Evolutionary conservation across 2,797 vertebrate species (phyloP).

Genomic region (Spheniscus humboldti): DNA sequence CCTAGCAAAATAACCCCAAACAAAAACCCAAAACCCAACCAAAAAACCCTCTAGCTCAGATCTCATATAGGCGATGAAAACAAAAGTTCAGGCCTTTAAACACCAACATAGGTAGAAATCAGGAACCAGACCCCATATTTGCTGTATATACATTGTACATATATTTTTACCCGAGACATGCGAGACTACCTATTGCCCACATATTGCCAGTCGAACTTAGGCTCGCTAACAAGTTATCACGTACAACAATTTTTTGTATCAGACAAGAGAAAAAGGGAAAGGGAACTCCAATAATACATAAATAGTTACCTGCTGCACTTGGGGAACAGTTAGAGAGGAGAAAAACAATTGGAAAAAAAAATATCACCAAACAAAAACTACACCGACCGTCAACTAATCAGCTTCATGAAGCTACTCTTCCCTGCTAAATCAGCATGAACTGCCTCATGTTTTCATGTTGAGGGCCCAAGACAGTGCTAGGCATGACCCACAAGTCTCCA

Average conservation of each 20-base stretch:
- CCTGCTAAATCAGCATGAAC: neutral
- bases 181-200: neutral
- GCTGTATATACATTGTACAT: neutral
- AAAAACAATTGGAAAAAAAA: neutral
- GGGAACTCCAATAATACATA: neutral
- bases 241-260: neutral
- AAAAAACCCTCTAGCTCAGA: neutral
- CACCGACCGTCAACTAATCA: neutral
- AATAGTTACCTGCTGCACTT: neutral
- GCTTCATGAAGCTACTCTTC: neutral
- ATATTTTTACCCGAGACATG: neutral
- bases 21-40: neutral
- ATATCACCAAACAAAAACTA: neutral
- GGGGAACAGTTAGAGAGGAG: neutral
- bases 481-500: neutral
- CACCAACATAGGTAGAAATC: neutral
- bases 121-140: neutral
- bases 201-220: neutral
- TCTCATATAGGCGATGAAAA: neutral
- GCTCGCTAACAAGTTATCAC: neutral
- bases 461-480: neutral
- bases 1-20: neutral
- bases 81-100: neutral
- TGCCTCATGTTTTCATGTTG: neutral
- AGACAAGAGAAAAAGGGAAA: neutral